Conservation (phyloP, 2,113 vertebrate species). For the Donacobius atricapilla region DNA sequence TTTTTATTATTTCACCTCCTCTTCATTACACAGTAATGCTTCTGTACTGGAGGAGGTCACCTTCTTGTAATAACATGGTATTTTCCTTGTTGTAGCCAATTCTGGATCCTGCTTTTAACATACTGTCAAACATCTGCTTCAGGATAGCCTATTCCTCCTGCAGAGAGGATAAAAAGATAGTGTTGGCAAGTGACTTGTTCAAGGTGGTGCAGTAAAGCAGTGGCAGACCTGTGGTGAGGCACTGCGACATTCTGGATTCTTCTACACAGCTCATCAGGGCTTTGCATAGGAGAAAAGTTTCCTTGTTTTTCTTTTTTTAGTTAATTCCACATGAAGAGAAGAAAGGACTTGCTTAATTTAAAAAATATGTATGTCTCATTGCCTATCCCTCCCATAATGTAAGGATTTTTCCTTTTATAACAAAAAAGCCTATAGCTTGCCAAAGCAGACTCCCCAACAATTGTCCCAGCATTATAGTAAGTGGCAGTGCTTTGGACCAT, state of each 20-base stretch:
- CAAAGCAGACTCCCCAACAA: background rate
- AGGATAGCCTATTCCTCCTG: background rate
- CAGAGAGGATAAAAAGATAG: background rate
- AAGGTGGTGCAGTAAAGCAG: background rate
- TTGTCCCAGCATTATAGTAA: background rate
- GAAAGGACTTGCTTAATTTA: slow-evolving; percentile 6
- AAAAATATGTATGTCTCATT: background rate
- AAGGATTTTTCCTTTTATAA: background rate
- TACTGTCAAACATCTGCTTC: background rate
- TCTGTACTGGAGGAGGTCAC: background rate
- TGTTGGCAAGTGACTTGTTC: background rate
- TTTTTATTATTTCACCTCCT: background rate
- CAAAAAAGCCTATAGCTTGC: background rate
- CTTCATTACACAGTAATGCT: background rate
- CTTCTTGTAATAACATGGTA: background rate
- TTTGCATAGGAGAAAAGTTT: background rate
- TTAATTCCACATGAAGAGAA: background rate
- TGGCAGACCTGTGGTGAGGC: background rate
- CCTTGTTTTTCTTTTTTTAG: background rate
- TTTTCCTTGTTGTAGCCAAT: background rate
- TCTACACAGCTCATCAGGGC: background rate
- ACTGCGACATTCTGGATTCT: background rate
- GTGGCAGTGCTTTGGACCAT: background rate
- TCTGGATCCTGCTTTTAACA: background rate
- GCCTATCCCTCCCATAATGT: background rate